A percentile compares a stretch with the other conserved stretches of the same genome.
Conservation (phyloP, 2,797 vertebrate species). For the Pangasius mekongensis region DNA sequence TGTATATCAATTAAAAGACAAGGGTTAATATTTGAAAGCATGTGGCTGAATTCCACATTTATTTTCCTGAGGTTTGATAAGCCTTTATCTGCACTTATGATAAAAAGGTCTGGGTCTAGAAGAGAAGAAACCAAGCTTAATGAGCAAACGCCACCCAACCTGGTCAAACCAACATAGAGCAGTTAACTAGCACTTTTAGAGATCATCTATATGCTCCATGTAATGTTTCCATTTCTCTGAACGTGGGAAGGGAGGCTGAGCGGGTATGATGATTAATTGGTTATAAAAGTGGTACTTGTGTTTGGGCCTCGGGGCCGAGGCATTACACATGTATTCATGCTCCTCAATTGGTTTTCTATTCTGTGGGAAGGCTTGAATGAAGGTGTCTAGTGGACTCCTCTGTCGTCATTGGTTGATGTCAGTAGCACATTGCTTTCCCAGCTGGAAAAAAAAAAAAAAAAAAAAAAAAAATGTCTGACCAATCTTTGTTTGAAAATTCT, state of each 20-base stretch:
- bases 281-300: slow-evolving; percentile 48
- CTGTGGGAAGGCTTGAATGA: slow-evolving; percentile 72
- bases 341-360: slow-evolving; percentile 71
- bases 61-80: slow-evolving; percentile 75
- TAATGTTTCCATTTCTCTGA: slow-evolving; percentile 65
- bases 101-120: slow-evolving; percentile 66
- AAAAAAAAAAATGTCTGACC: slow-evolving; percentile 66
- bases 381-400: slow-evolving; percentile 73
- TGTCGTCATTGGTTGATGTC: slow-evolving; percentile 79
- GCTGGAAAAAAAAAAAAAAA: slow-evolving; percentile 65
- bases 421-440: slow-evolving; percentile 81
- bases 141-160: slow-evolving; percentile 67
- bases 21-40: slow-evolving; percentile 84
- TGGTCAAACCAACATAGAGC: slow-evolving; percentile 64
- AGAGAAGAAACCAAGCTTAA: slow-evolving; percentile 62
- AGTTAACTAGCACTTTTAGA: slow-evolving; percentile 65
- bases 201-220: slow-evolving; percentile 66
- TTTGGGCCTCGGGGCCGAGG: slow-evolving; percentile 51
- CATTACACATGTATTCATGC: slow-evolving; percentile 60
- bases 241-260: slow-evolving; percentile 46
- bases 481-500: slow-evolving; percentile 75
- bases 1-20: slow-evolving; percentile 86
- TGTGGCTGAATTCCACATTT: slow-evolving; percentile 83
- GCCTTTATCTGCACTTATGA: slow-evolving; percentile 77
- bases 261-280: slow-evolving; percentile 57